Evolutionary conservation across 2,888 invertebrate genomes (phyloP), one percentile per base, ranked within the genome.

Genomic region (Sinotaia quadrata): DNA sequence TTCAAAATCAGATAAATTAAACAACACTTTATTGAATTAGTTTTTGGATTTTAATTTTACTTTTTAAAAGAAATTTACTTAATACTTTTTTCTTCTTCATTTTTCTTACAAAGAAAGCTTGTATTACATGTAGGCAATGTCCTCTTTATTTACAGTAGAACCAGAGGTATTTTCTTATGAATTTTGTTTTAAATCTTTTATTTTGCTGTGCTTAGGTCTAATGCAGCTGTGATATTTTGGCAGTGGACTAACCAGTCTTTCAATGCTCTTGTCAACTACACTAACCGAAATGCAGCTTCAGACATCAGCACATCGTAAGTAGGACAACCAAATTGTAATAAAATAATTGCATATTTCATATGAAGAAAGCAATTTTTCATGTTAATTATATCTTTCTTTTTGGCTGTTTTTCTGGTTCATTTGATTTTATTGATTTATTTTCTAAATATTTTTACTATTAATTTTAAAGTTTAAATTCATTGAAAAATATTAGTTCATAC

Each of bases 181-280:
- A 18, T 59, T 12, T 29, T 59, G 21, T 27, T 29, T 37, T 29
- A 31, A 8, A 8, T 18, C 10, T 37, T 49, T 58, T 3, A 21
- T 44, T n/a, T n/a, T n/a, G n/a, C n/a, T n/a, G n/a, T n/a, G n/a
- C n/a, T 41, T 82, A 93, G 94, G 89, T 92, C 95, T 7, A 95
- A 94, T 15, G 91, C 93, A 2, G 95, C 96, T 2, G 96, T 97
- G 18, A 90, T 98, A 67, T 97, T 98, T 90, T 99, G 98, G 98
- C 98, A 97, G 87, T 98, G 96, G 96, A 89, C 93, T 79, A 98
- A 98, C 90, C 97, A 98, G 90, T 95, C 97, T 18, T 99, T 98
- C 90, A 99, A 99, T 89, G 98, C 99, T 1, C 88, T 97, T 21
- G 99, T 99, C 67, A 99, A 99, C 90, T 99, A 98, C 88, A 97